Evolutionary conservation across 1,140 invertebrate genomes (phyloP), one percentile per base, ranked within the genome.

Genomic region (Pseudobourletiella spinata): DNA sequence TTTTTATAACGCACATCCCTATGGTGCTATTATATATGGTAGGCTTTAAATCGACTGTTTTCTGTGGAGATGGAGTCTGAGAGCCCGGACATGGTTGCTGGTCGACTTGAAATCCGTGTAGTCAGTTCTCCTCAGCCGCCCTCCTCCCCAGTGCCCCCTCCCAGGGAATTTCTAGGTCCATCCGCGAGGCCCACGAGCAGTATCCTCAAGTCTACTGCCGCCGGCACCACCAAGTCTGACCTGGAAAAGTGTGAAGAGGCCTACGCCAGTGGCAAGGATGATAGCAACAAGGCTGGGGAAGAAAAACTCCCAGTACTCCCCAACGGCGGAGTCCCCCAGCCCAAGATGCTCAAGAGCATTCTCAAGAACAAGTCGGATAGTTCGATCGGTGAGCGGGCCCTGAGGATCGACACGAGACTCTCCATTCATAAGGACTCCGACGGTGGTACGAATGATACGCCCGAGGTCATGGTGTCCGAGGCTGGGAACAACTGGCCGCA

Each of bases 91-190:
- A 58, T 58, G 43, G 62, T 60, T 44, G 56, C 35, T 57, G 59
- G 32, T 42, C 81, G 86, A 59, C 77, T 90, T 29, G 87, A 91
- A 78, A 90, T 90, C 61, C 79, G 88, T 51, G 86, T 91, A 26
- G 81, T 89, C 35, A 67, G 60, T 51, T 65, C 68, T 22, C 55
- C 66, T 20, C 50, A 63, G 32, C 67, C 64, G 39, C 51, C 59
- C 24, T 2, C 57, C 8, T 18, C 57, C 3, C 16, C 42, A 18
- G 57, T 58, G 3, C 22, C 57, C 26, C 28, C 32, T 30, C 35
- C 32, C 32, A 44, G 15, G 15, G 26, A 2, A n/a, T 28, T 11
- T 50, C 18, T 20, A 20, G 6, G 8, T 8, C 6, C 6, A 8
- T 14, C 46, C 8, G 14, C 8, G 8, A 14, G 46, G n/a, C 6